Evolutionary conservation across 2,113 vertebrate genomes (phyloP).

Genomic region (Arothron firmamentum): DNA sequence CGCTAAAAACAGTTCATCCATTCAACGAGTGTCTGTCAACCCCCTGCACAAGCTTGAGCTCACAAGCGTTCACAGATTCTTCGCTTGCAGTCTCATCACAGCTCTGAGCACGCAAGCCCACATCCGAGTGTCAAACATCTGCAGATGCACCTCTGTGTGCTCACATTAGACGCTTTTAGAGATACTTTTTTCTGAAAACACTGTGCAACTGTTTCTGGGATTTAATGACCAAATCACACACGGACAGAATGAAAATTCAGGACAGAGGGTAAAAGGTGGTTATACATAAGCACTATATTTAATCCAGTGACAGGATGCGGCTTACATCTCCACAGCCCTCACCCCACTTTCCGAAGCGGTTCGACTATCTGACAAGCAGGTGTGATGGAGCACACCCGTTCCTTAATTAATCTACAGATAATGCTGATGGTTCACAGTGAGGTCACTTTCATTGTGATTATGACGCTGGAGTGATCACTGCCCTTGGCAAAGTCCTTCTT

Average conservation of each 20-base stretch:
- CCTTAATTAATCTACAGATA: slow-evolving; percentile 54
- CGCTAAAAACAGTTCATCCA: too few relatives aligned
- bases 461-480: slow-evolving; percentile 40
- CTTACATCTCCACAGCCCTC: not conserved
- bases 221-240: not conserved
- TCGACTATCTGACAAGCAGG: not conserved
- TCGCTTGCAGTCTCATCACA: too few relatives aligned
- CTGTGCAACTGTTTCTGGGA: too few relatives aligned
- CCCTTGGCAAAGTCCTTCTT: slow-evolving; percentile 46
- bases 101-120: too few relatives aligned
- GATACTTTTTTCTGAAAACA: not conserved
- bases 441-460: slow-evolving; percentile 43
- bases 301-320: not conserved
- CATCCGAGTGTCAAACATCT: too few relatives aligned
- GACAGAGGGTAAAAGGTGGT: slow-evolving; percentile 8
- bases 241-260: slow-evolving; percentile 4
- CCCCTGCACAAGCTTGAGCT: too few relatives aligned
- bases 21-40: too few relatives aligned
- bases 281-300: too few relatives aligned
- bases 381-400: slow-evolving; percentile 1
- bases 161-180: not conserved
- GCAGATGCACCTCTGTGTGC: not conserved
- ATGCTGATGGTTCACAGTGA: slow-evolving; percentile 47
- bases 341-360: not conserved
- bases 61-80: too few relatives aligned